Evolutionary conservation across 2,797 vertebrate species (phyloP), one percentile per base, ranked within the genome.

Genomic region (Distichodus sexfasciatus): DNA sequence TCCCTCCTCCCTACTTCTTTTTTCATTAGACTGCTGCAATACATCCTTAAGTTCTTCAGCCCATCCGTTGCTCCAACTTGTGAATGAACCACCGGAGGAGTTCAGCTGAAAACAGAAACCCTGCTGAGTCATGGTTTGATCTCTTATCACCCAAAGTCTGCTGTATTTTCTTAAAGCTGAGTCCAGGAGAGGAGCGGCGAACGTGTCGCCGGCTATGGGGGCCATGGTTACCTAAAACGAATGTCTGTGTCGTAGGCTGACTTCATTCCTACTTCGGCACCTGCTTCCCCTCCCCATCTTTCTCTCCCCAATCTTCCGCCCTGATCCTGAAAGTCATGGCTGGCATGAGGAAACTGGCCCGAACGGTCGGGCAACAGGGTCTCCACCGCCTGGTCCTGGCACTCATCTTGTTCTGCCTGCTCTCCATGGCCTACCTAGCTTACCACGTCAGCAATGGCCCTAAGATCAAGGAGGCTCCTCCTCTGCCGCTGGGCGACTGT

Each of bases 371-470:
- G 35, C 76, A 81, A 47, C 79, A 78, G 60, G 79, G 76, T 40
- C 74, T 81, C 24, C 76, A 81, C 57, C 79, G 74, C 86, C 91
- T 99, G 83, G 92, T 94, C 77, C 87, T 91, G 2, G 71, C 97
- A 44, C 89, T 96, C 71, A 88, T 98, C 79, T 90, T 99, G 66
- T 90, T 99, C 83, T 98, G 97, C 78, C 88, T 98, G 78, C 90
- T 93, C 53, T 98, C 94, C 71, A 96, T 98, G 24, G 81, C 94
- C 35, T 89, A 98, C 71, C 96, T 95, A 50, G 96, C 96, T 40
- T 99, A 98, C 81, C 97, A 96, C 63, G 92, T 99, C 64, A 97
- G 96, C 70, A 90, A 89, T 0, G 92, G 94, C 83, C 94, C 95
- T 77, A 81, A 81, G 47, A 81, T 81, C 68, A 81, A 78, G 58